phyloP scores from a whole-genome alignment of 2,888 invertebrate species.

The Cosmia trapezina region DNA sequence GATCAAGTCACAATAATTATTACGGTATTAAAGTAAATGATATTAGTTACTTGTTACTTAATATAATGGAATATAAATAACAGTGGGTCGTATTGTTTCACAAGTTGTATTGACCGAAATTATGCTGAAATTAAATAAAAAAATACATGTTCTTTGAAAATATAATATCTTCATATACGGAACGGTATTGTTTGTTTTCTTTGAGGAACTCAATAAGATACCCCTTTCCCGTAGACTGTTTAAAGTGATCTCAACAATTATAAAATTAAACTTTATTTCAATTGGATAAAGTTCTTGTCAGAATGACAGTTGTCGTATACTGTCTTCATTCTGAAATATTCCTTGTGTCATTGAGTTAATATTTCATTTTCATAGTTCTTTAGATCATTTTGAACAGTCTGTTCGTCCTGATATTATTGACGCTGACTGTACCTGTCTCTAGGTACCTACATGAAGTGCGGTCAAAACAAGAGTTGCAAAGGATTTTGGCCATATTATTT shows the following conservation, averaged over 20 bases:
- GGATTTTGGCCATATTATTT: too few species aligned
- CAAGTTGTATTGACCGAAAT: conserved; percentile 87
- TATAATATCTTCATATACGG: conserved; percentile 90
- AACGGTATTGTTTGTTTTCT: conserved; percentile 78
- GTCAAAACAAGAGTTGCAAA: background rate
- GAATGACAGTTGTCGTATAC: too few species aligned
- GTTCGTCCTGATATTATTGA: too few species aligned
- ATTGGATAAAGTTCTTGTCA: too few species aligned
- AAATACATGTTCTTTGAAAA: conserved; percentile 89
- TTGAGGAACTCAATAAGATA: conserved; percentile 37
- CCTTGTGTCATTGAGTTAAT: too few species aligned
- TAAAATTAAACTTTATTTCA: too few species aligned
- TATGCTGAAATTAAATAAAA: conserved; percentile 86
- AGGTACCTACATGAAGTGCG: background rate
- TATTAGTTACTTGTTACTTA: conserved; percentile 89
- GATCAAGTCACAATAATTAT: conserved; percentile 87
- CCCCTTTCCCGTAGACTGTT: background rate
- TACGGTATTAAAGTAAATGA: conserved; percentile 79
- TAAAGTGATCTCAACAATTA: too few species aligned
- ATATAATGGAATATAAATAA: conserved; percentile 81
- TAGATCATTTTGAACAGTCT: too few species aligned
- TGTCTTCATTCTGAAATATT: too few species aligned
- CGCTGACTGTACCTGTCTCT: too few species aligned
- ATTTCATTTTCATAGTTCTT: too few species aligned
- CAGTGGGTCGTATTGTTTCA: conserved; percentile 87